Base-by-base conservation (phyloP, 2,113 vertebrate species). In the Scalopus aquaticus region DNA sequence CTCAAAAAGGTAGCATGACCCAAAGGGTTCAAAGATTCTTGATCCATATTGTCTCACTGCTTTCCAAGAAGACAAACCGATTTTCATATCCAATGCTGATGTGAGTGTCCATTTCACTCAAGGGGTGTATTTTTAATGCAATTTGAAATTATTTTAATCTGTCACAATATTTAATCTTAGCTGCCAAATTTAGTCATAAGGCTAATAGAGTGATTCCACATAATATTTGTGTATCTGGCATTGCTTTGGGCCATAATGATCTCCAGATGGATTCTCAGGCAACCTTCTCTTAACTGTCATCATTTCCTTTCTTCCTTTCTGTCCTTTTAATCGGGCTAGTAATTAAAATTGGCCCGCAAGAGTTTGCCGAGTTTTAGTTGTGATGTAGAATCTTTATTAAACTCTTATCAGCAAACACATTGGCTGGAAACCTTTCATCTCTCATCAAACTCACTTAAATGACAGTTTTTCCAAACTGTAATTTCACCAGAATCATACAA, bases 231-330 rank as follows among this genome's bases (percentile, higher is more conserved):
- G 6, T 67, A 22, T 60, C 56, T 94, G 91, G 88, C 88, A 84
- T 67, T 49, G 39, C 56, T 81, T 70, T 22, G 67, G 70, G 67
- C 82, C n/a, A 32, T 67, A 62, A 80, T 39, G 70, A 65, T 54
- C 54, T 96, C 91, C 96, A 95, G 95, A 93, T 93, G 86, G 93
- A 58, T 70, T 67, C 86, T 82, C 91, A 28, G 44, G 44, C 76
- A 58, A 82, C 74, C 91, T 64, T 46, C 78, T 81, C 91, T 73
- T 79, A 37, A 78, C 32, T 6, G 12, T 58, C 79, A 67, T 22
- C 94, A 39, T 65, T 83, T 70, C 46, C 49, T 46, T 83, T 65
- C 69, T 67, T 51, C 62, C 77, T 79, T 35, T 70, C 77, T 79
- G 35, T 60, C 69, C 49, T 73, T 89, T 32, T 65, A 46, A 51